phyloP scores from a whole-genome alignment of 2,797 vertebrate species.

The Artibeus jamaicensis region DNA sequence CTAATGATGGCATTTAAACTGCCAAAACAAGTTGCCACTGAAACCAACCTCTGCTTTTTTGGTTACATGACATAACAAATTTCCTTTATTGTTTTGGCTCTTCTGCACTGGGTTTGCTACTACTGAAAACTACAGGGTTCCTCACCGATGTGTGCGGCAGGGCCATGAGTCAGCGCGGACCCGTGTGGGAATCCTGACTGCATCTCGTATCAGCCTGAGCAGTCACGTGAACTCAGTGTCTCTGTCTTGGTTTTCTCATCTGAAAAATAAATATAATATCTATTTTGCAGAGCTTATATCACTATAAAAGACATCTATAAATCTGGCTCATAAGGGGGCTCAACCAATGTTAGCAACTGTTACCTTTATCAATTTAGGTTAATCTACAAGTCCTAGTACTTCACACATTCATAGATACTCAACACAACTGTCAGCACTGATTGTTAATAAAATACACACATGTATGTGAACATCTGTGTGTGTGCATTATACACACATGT shows the following conservation, averaged over 20 bases:
- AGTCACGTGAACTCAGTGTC: background rate
- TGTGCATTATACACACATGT: background rate
- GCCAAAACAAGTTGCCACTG: background rate
- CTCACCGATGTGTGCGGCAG: background rate
- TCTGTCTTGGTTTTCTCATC: background rate
- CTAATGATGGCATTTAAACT: background rate
- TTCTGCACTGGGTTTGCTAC: background rate
- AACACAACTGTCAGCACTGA: background rate
- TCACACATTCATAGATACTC: background rate
- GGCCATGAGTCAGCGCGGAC: background rate
- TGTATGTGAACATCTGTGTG: background rate
- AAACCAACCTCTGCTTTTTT: background rate
- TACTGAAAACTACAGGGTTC: background rate
- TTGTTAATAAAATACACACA: background rate
- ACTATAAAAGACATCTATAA: background rate
- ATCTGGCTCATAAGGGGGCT: background rate
- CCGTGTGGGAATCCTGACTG: background rate
- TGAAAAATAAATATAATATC: background rate
- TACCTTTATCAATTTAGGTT: background rate
- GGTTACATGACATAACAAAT: background rate
- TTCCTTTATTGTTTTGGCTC: background rate
- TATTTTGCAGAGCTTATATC: background rate
- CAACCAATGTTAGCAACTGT: background rate
- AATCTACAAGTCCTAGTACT: background rate
- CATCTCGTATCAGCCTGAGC: background rate